phyloP scores from a whole-genome alignment of 2,888 invertebrate species.

The Pinctada fucata region DNA sequence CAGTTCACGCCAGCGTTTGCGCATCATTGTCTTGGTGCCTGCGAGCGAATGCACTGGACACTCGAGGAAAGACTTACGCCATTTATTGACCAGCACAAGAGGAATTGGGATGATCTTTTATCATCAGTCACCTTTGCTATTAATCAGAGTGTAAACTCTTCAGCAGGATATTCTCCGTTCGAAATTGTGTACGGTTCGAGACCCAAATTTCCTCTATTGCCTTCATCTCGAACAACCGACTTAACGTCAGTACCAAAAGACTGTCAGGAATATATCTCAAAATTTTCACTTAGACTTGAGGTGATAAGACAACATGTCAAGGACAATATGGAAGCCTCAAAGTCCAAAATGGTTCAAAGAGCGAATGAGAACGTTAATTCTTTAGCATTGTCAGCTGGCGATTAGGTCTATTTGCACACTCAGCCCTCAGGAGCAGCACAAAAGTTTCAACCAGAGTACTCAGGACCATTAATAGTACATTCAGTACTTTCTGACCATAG shows the following conservation, averaged over 20 bases:
- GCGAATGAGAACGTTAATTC: not conserved
- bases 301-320: conserved; percentile 12
- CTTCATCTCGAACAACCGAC: too few relatives aligned
- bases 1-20: too few relatives aligned
- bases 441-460: conserved; percentile 19
- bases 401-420: conserved; percentile 15
- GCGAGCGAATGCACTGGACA: too few relatives aligned
- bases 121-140: too few relatives aligned
- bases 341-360: conserved; percentile 17
- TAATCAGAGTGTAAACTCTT: not conserved
- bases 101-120: too few relatives aligned
- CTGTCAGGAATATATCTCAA: conserved; percentile 17
- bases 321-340: not conserved
- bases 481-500: too few relatives aligned
- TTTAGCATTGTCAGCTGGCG: conserved; percentile 1
- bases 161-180: not conserved
- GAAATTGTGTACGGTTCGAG: not conserved
- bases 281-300: not conserved
- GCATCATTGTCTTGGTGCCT: too few relatives aligned
- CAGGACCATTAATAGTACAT: conserved; percentile 19
- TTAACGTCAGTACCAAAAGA: not conserved
- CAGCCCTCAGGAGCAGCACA: conserved; percentile 12
- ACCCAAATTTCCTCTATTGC: too few relatives aligned
- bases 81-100: conserved; percentile 12
- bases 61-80: too few relatives aligned